Conservation (phyloP, 2,888 invertebrate species). For the Tethea ocularis region DNA sequence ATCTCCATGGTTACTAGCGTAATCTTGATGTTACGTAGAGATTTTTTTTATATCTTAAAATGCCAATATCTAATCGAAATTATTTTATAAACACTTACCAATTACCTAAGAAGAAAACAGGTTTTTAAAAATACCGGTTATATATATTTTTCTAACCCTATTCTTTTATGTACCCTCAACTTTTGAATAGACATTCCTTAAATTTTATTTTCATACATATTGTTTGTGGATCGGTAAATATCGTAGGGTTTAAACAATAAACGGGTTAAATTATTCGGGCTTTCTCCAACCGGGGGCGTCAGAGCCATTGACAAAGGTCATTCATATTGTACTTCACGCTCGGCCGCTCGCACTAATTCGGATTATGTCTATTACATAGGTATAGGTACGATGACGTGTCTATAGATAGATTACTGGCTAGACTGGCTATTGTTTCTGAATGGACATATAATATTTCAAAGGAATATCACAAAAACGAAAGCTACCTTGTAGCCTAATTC, state of each 20-base stretch:
- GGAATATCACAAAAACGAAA: no score
- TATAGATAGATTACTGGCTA: slow-evolving; percentile 13
- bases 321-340: slow-evolving; percentile 76
- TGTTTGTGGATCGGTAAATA: no score
- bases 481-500: no score
- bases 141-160: no score
- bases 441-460: no score
- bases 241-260: slow-evolving; percentile 47
- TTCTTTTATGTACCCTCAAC: no score
- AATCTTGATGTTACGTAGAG: no score
- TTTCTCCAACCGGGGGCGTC: slow-evolving; percentile 56
- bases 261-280: slow-evolving; percentile 61
- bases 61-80: background rate
- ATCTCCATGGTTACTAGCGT: no score
- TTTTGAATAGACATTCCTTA: no score
- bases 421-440: background rate
- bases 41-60: background rate
- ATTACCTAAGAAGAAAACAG: no score
- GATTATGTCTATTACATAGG: slow-evolving; percentile 60
- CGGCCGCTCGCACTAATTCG: slow-evolving; percentile 68
- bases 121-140: no score
- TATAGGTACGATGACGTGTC: slow-evolving; percentile 22
- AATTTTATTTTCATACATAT: no score
- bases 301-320: slow-evolving; percentile 77
- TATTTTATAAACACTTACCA: background rate